These are phyloP conservation scores for Semicossyphus pulcher DNA, from an alignment of 2,113 vertebrate species.

Conservation along the genomic window DNA sequence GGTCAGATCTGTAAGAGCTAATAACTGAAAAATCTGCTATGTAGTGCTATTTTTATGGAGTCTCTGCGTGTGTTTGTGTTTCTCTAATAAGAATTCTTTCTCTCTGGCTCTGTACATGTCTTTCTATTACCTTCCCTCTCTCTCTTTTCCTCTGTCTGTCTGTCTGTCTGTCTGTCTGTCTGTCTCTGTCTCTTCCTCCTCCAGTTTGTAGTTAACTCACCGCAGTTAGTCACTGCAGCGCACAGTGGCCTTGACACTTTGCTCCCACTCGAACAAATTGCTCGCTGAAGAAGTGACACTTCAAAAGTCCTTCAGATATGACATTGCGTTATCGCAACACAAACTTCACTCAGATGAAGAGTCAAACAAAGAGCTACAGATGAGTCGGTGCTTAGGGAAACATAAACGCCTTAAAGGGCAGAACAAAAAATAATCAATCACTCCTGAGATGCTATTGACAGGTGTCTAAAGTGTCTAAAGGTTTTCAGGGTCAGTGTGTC, in stretches of 20 bases:
- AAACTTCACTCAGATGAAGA: conserved; percentile 9
- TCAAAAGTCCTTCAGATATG: conserved; percentile 19
- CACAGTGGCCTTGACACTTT: conserved; percentile 24
- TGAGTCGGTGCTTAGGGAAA: background rate
- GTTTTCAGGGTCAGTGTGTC: background rate
- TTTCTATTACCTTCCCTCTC: background rate
- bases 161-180: background rate
- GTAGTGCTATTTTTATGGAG: background rate
- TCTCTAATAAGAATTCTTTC: conserved; percentile 16
- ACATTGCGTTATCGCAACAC: background rate
- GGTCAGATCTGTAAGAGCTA: conserved; percentile 5
- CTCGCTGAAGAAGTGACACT: conserved; percentile 38
- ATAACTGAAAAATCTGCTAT: background rate
- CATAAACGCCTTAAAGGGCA: background rate
- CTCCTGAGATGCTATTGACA: conserved; percentile 1
- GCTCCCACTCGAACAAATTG: conserved; percentile 49
- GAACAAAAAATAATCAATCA: background rate
- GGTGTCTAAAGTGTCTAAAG: background rate
- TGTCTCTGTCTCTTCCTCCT: too few relatives aligned
- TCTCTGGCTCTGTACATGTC: too few relatives aligned
- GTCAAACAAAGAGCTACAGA: background rate
- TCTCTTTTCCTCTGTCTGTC: background rate
- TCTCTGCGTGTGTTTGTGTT: background rate
- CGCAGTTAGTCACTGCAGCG: background rate
- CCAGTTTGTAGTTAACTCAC: conserved; percentile 38